Conservation (phyloP, 2,113 vertebrate genomes). For the Toxotes jaculatrix region DNA sequence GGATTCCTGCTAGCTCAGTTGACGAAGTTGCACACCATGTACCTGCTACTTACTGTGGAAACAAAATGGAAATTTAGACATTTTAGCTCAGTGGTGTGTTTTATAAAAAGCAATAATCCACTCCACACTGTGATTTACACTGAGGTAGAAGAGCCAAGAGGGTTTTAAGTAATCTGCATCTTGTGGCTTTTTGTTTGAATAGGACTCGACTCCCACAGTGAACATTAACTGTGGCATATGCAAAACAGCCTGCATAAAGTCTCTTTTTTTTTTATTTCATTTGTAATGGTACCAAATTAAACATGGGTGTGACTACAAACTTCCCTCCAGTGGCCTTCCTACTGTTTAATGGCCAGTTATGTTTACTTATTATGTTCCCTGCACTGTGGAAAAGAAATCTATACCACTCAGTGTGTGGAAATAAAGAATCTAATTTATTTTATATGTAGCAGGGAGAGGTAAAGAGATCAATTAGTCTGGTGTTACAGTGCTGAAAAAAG, state of each 20-base stretch:
- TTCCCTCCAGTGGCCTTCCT: constrained; percentile 35
- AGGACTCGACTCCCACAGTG: constrained; percentile 59
- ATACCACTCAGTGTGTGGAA: constrained; percentile 34
- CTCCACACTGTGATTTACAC: constrained; percentile 46
- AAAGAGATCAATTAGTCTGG: constrained; percentile 36
- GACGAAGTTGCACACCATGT: not conserved
- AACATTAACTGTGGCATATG: constrained; percentile 58
- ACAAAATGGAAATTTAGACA: constrained; percentile 10
- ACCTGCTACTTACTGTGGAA: constrained; percentile 28
- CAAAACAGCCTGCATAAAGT: constrained; percentile 46
- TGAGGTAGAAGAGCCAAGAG: constrained; percentile 53
- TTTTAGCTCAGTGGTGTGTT: constrained; percentile 25
- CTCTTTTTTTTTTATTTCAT: constrained; percentile 14
- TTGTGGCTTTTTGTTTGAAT: constrained; percentile 59
- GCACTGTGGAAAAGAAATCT: constrained; percentile 22
- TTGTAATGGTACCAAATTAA: constrained; percentile 40
- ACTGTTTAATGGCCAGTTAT: constrained; percentile 59
- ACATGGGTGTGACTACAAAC: constrained; percentile 32
- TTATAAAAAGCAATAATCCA: constrained; percentile 28
- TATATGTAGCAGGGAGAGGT: constrained; percentile 24
- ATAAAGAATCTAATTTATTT: constrained; percentile 50
- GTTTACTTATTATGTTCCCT: constrained; percentile 49
- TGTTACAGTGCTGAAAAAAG: constrained; percentile 23
- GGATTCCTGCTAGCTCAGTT: constrained; percentile 23
- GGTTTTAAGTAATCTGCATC: constrained; percentile 66